Conservation (phyloP, 2,797 vertebrate genomes). For the Melanotaenia maccullochi region DNA sequence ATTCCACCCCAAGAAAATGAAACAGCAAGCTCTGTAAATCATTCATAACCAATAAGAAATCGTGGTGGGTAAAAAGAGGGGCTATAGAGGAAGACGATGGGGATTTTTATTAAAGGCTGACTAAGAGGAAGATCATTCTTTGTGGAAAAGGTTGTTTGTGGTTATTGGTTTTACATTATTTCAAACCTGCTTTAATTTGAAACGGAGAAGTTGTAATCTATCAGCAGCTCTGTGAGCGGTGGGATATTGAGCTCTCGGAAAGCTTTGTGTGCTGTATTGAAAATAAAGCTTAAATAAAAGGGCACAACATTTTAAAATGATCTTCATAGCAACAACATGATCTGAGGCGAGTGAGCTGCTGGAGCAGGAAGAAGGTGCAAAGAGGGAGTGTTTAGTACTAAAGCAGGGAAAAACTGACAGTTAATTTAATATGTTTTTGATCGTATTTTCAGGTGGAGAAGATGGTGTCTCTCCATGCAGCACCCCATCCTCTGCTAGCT, state of each 20-base stretch:
- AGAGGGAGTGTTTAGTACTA: not conserved
- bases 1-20: not conserved
- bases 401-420: not conserved
- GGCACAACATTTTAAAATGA: conserved; percentile 33
- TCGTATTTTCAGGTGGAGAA: conserved; percentile 72
- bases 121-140: not conserved
- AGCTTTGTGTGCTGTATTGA: conserved; percentile 9
- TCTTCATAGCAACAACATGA: conserved; percentile 63
- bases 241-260: not conserved
- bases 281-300: conserved; percentile 42
- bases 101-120: not conserved
- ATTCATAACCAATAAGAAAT: not conserved
- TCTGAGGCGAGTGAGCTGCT: not conserved
- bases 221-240: not conserved
- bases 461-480: conserved; percentile 79
- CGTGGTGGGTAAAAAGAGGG: not conserved
- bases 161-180: conserved; percentile 11
- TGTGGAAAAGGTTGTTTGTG: not conserved
- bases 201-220: conserved; percentile 12
- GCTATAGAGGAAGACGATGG: not conserved
- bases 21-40: not conserved
- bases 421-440: not conserved
- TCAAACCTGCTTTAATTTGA: conserved; percentile 8
- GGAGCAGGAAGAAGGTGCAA: not conserved
- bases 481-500: conserved; percentile 72